Evolutionary conservation across 2,113 vertebrate genomes (phyloP).

Genomic region (Zosterops hypoxanthus): DNA sequence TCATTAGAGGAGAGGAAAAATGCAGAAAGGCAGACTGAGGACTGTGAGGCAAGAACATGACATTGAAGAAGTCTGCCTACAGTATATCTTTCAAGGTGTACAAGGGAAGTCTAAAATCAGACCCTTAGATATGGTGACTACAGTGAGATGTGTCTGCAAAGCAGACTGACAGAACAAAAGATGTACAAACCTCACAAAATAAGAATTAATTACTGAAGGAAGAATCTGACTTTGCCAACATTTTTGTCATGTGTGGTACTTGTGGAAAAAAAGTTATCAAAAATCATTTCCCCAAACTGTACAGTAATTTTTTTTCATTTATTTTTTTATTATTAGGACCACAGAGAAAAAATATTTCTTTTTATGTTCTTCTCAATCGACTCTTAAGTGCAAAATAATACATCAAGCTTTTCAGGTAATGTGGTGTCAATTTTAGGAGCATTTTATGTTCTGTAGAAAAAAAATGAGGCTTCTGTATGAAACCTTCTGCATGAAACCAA

Average conservation of each 20-base stretch:
- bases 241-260: neutral
- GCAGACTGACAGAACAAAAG: neutral
- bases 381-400: conserved; percentile 48
- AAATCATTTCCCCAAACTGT: neutral
- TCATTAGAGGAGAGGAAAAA: neutral
- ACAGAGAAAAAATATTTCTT: conserved; percentile 6
- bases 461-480: conserved; percentile 22
- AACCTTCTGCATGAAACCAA: conserved; percentile 19
- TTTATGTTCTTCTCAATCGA: conserved; percentile 18
- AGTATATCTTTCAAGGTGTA: neutral
- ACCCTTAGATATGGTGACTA: neutral
- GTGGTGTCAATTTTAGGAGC: conserved; percentile 16
- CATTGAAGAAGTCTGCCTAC: neutral
- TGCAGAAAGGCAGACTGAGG: neutral
- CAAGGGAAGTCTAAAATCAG: neutral
- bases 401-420: conserved; percentile 32
- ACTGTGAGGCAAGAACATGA: neutral
- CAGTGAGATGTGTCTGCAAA: neutral
- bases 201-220: neutral
- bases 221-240: neutral
- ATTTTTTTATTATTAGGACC: conserved; percentile 36
- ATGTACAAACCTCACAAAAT: neutral
- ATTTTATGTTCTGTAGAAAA: conserved; percentile 44
- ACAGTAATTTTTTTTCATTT: neutral
- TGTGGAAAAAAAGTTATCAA: neutral